phyloP scores from a whole-genome alignment of 1,140 invertebrate genomes.

The Phortica variegata region DNA sequence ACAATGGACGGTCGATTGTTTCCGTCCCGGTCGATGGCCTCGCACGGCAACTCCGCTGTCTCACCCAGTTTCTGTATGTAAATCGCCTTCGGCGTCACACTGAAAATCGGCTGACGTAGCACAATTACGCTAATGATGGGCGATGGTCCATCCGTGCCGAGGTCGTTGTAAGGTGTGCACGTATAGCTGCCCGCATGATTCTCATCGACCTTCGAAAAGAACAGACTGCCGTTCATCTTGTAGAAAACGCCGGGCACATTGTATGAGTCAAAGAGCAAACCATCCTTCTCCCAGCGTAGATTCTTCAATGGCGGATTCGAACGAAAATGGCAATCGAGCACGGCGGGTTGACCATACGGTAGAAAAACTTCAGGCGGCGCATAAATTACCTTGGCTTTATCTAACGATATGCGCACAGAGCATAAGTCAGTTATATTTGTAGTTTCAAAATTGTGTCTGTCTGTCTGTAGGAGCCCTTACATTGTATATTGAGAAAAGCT shows the following conservation, averaged over 20 bases:
- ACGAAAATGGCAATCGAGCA: slow-evolving; percentile 88
- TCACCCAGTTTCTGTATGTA: slow-evolving; percentile 82
- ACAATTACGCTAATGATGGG: slow-evolving; percentile 86
- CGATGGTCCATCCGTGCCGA: slow-evolving; percentile 83
- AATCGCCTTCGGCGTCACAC: slow-evolving; percentile 72
- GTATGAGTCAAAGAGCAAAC: slow-evolving; percentile 87
- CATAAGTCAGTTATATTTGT: not conserved
- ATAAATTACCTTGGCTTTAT: slow-evolving; percentile 89
- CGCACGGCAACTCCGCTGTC: slow-evolving; percentile 80
- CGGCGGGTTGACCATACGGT: slow-evolving; percentile 83
- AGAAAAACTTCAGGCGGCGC: slow-evolving; percentile 85
- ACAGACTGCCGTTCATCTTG: slow-evolving; percentile 83
- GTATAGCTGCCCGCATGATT: slow-evolving; percentile 79
- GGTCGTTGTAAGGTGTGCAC: slow-evolving; percentile 88
- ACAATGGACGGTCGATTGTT: slow-evolving; percentile 75
- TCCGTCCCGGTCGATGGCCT: slow-evolving; percentile 69
- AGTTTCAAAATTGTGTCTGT: not conserved
- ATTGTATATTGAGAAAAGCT: slow-evolving; percentile 92
- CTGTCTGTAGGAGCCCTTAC: too few relatives aligned
- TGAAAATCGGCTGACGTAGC: slow-evolving; percentile 78
- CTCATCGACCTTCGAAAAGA: slow-evolving; percentile 78
- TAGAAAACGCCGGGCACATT: slow-evolving; percentile 84
- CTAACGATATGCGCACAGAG: slow-evolving; percentile 57
- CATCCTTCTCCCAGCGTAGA: slow-evolving; percentile 91
- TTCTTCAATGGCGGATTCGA: slow-evolving; percentile 92